Conservation (phyloP, 1,140 invertebrate genomes). For the Plectrocnemia conspersa region DNA sequence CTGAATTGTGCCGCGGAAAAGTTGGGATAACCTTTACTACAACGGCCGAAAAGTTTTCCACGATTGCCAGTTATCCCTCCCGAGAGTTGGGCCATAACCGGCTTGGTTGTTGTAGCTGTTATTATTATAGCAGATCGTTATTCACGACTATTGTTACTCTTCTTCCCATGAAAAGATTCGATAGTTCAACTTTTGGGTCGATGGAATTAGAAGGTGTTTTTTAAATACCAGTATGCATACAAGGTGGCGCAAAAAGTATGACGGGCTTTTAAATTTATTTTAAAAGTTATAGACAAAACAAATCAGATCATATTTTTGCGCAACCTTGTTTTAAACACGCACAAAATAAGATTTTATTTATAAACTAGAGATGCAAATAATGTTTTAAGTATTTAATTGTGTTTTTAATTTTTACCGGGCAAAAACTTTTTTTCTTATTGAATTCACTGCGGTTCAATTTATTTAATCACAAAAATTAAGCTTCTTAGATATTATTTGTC, state of each 20-base stretch:
- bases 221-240: not conserved
- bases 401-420: too few species aligned
- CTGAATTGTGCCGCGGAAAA: not conserved
- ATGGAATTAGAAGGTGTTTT: not conserved
- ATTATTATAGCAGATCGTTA: constrained; percentile 8
- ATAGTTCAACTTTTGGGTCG: not conserved
- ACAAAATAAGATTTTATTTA: too few species aligned
- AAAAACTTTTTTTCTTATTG: too few species aligned
- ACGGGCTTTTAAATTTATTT: not conserved
- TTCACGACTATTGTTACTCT: not conserved
- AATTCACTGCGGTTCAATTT: too few species aligned
- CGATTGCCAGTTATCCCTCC: not conserved
- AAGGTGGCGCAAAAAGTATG: not conserved
- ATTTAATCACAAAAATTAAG: too few species aligned
- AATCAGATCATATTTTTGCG: too few species aligned
- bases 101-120: constrained; percentile 1
- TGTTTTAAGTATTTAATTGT: too few species aligned
- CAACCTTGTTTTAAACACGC: too few species aligned
- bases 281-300: not conserved
- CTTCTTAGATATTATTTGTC: too few species aligned
- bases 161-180: not conserved
- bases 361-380: too few species aligned
- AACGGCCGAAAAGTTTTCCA: constrained; percentile 3
- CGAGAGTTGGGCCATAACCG: constrained; percentile 3
- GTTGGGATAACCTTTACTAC: not conserved